Conservation (phyloP, 2,113 vertebrate genomes). For the Caranx ignobilis region DNA sequence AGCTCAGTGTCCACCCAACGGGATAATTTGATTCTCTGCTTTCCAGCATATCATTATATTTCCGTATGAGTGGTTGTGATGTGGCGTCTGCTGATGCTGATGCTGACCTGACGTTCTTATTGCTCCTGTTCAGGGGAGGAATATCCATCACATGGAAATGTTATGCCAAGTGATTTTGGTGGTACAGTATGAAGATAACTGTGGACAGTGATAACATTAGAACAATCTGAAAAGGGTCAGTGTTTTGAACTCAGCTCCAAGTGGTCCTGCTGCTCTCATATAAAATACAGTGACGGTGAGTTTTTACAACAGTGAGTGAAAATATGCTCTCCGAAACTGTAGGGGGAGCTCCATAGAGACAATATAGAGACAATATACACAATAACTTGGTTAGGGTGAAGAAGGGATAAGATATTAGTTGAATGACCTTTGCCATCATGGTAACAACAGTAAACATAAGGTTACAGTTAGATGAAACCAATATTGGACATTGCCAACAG, state of each 20-base stretch:
- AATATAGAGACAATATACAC: too few species aligned
- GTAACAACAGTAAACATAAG: too few species aligned
- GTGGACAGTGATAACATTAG: neutral
- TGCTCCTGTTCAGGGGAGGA: neutral
- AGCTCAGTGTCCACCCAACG: neutral
- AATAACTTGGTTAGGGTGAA: neutral
- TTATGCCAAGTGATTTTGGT: too few species aligned
- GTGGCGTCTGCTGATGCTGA: neutral
- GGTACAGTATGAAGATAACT: neutral
- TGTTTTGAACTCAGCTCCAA: too few species aligned
- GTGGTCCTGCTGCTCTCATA: too few species aligned
- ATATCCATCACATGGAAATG: neutral
- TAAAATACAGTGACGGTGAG: too few species aligned
- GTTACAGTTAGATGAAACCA: too few species aligned
- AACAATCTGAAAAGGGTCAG: neutral
- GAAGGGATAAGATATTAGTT: neutral
- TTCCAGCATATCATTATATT: neutral
- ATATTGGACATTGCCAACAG: too few species aligned
- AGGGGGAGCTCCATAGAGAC: too few species aligned
- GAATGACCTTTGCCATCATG: neutral
- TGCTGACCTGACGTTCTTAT: neutral
- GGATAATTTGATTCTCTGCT: neutral
- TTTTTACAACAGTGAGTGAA: too few species aligned
- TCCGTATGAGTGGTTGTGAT: neutral
- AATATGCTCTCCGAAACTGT: too few species aligned